Base-by-base conservation (phyloP, 2,113 vertebrate genomes). In the Turdus rufiventris region DNA sequence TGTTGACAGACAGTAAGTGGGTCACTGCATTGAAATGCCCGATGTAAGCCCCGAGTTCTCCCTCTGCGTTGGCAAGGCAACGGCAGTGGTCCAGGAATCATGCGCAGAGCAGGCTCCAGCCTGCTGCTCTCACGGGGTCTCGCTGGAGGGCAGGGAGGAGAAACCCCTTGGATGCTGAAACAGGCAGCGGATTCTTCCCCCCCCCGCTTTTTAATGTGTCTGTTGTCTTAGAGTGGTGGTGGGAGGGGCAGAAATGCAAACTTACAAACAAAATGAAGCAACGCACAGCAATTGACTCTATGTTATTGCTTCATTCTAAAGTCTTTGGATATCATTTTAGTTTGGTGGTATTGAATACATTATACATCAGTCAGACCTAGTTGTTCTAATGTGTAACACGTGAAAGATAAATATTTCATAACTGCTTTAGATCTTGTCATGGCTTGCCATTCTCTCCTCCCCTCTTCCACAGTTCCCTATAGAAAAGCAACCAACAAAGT, bases 1-100 rank as follows among this genome's bases (percentile, higher is more conserved):
- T 99, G 98, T 99, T 99, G 98, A 99, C 98, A 98, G 98, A 98
- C 97, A 97, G 98, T 99, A 99, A 99, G 98, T 99, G 98, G 99
- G 99, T 99, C 99, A 99, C 95, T 90, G 98, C 98, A 98, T 98
- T 98, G 98, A 99, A 98, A 98, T 97, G 97, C 98, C 97, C 83
- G 50, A 53, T 95, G 98, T 97, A 98, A 98, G 98, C 98, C 97
- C 97, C 75, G 97, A 98, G 98, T 98, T 98, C 97, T 98, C 94
- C 91, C 97, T 97, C 97, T 67, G 95, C 71, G 98, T 99, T 98
- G 98, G 96, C 99, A 99, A 98, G 98, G 98, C 98, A 99, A 99
- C 99, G 96, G 97, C 97, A 98, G 97, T 98, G 98, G 98, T 99
- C 97, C 97, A 98, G 98, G 98, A 98, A 98, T 98, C 98, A 99